These are phyloP conservation scores for Hypselothyrea guttata DNA, from an alignment of 2,888 invertebrate genomes.

Conservation along the genomic window DNA sequence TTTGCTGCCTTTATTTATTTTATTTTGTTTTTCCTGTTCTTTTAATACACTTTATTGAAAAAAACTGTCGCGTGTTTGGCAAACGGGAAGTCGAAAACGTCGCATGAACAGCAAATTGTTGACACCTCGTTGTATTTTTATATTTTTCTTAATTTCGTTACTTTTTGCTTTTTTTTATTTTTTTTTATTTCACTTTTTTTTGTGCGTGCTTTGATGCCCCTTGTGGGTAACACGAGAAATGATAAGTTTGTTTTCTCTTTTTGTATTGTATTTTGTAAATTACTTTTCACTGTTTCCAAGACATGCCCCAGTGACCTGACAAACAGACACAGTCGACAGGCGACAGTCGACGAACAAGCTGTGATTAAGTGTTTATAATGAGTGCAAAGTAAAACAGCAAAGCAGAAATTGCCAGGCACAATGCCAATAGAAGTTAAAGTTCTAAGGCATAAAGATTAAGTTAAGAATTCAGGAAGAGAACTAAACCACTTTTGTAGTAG, in stretches of 20 bases:
- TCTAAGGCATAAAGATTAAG: too few relatives aligned
- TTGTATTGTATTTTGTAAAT: constrained; percentile 49
- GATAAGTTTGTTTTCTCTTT: constrained; percentile 36
- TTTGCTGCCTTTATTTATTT: constrained; percentile 40
- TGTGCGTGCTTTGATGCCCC: constrained; percentile 36
- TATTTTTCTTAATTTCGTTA: constrained; percentile 44
- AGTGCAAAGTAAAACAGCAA: neutral
- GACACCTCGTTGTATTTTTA: constrained; percentile 43
- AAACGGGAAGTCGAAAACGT: constrained; percentile 9
- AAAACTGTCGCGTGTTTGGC: constrained; percentile 1
- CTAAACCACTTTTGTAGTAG: too few relatives aligned
- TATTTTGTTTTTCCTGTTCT: constrained; percentile 17
- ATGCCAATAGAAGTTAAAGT: neutral
- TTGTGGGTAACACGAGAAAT: constrained; percentile 37
- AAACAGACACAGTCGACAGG: constrained; percentile 3
- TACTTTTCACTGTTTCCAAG: constrained; percentile 46
- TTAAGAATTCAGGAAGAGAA: too few relatives aligned
- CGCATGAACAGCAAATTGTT: constrained; percentile 52
- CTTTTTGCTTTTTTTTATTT: constrained; percentile 37
- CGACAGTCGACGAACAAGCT: constrained; percentile 3
- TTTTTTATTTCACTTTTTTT: constrained; percentile 44
- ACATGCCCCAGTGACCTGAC: constrained; percentile 45
- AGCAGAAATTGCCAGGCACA: neutral
- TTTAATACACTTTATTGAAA: constrained; percentile 51
- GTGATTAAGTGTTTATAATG: constrained; percentile 31